These are phyloP conservation scores for Lacerta agilis DNA, from an alignment of 2,797 vertebrate species.

Conservation along the genomic window DNA sequence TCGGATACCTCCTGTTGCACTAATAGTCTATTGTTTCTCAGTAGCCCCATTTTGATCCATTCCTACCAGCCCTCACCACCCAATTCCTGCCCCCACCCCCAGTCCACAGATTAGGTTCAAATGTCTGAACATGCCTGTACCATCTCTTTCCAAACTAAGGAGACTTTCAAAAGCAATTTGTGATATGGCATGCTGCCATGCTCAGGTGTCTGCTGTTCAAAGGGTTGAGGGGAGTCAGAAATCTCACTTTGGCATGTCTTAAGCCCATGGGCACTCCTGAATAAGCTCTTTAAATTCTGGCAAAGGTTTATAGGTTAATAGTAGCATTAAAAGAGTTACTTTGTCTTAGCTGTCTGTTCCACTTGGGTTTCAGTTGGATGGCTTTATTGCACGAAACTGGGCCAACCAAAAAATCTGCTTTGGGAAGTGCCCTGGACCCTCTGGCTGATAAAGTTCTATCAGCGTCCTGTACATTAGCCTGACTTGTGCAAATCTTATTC, in stretches of 20 bases:
- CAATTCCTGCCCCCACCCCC: background rate
- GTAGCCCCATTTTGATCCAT: background rate
- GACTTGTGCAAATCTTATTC: conserved; percentile 93
- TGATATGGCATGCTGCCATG: background rate
- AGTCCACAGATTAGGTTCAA: background rate
- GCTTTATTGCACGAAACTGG: conserved; percentile 97
- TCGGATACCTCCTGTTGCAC: no score
- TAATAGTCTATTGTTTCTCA: background rate
- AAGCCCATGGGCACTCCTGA: background rate
- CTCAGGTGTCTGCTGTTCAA: background rate
- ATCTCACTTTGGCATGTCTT: no score
- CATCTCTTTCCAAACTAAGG: background rate
- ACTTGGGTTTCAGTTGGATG: conserved; percentile 87
- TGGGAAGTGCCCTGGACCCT: conserved; percentile 97
- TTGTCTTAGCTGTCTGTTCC: background rate
- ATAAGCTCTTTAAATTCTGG: background rate
- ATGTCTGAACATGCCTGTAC: no score
- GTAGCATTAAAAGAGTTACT: rapidly evolving
- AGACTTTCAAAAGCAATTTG: background rate
- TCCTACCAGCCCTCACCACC: background rate
- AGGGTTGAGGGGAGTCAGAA: background rate
- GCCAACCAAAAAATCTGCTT: conserved; percentile 92
- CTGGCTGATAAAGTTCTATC: conserved; percentile 99
- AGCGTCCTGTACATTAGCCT: conserved; percentile 94
- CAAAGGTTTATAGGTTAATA: background rate